These are phyloP conservation scores for Erithacus rubecula DNA, from an alignment of 2,797 vertebrate species.

Conservation along the genomic window DNA sequence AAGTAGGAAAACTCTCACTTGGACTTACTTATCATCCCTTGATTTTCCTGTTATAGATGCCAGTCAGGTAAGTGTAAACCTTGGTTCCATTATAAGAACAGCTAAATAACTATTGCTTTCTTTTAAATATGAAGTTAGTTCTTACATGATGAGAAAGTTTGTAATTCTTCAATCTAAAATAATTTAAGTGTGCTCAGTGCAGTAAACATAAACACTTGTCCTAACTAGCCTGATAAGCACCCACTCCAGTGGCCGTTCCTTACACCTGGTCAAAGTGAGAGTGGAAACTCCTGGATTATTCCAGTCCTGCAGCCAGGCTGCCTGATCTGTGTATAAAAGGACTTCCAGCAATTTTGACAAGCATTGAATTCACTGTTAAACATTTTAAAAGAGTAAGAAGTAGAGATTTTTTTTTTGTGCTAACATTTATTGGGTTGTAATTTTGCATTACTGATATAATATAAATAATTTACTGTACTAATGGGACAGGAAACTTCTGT, in stretches of 20 bases:
- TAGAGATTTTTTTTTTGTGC: background rate
- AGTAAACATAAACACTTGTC: background rate
- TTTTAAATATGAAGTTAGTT: background rate
- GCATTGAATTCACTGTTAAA: background rate
- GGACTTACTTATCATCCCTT: background rate
- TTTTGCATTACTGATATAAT: background rate
- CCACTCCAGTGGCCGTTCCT: background rate
- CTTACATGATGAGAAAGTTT: background rate
- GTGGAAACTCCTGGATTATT: background rate
- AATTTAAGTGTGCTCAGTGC: background rate
- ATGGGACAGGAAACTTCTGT: background rate
- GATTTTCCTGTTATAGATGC: background rate
- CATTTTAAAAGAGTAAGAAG: background rate
- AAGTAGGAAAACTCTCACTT: background rate
- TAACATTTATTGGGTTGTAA: background rate
- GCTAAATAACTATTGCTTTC: background rate
- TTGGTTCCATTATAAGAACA: background rate
- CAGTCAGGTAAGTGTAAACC: background rate
- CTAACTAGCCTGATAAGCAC: background rate
- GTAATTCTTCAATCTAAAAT: background rate
- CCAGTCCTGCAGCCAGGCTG: background rate
- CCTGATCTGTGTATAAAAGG: background rate
- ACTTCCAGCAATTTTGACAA: background rate
- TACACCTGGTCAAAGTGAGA: background rate
- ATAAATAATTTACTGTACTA: background rate